A percentile compares a stretch with the other conserved stretches of the same genome.
phyloP scores from a whole-genome alignment of 1,140 invertebrate species.

The Manduca sexta region DNA sequence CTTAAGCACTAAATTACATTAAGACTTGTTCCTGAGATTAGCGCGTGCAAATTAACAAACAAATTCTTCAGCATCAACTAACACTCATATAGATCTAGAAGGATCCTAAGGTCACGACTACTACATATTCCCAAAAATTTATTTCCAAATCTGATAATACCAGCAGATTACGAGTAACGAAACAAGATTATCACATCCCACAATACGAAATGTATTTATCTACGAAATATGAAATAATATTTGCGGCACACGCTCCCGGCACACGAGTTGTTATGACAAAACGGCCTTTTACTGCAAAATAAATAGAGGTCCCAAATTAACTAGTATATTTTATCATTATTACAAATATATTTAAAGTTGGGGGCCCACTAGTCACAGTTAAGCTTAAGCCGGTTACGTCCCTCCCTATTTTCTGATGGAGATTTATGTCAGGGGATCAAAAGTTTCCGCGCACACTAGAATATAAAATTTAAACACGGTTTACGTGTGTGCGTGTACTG shows the following conservation, averaged over 20 bases:
- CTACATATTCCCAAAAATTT: too few relatives aligned
- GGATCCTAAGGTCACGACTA: too few relatives aligned
- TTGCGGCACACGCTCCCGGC: conserved; percentile 35
- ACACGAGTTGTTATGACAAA: conserved; percentile 46
- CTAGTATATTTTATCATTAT: conserved; percentile 64
- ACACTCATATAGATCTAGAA: too few relatives aligned
- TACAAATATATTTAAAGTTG: conserved; percentile 62
- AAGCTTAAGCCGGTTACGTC: conserved; percentile 70
- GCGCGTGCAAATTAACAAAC: too few relatives aligned
- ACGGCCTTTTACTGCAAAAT: conserved; percentile 41
- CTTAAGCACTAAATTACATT: too few relatives aligned
- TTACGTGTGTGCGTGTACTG: not conserved
- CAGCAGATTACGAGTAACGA: conserved; percentile 28
- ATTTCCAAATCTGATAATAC: conserved; percentile 5
- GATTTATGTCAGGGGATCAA: conserved; percentile 71
- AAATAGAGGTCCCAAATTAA: conserved; percentile 56
- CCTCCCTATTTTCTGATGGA: conserved; percentile 70
- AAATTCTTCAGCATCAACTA: too few relatives aligned
- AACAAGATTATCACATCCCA: conserved; percentile 44
- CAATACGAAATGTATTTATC: conserved; percentile 55
- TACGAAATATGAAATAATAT: conserved; percentile 62
- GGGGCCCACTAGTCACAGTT: conserved; percentile 56
- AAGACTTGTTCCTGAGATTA: too few relatives aligned
- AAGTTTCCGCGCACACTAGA: conserved; percentile 45
- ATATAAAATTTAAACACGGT: conserved; percentile 5